Evolutionary conservation across 2,888 invertebrate genomes (phyloP).

Genomic region (Hydrotaea diabolus): DNA sequence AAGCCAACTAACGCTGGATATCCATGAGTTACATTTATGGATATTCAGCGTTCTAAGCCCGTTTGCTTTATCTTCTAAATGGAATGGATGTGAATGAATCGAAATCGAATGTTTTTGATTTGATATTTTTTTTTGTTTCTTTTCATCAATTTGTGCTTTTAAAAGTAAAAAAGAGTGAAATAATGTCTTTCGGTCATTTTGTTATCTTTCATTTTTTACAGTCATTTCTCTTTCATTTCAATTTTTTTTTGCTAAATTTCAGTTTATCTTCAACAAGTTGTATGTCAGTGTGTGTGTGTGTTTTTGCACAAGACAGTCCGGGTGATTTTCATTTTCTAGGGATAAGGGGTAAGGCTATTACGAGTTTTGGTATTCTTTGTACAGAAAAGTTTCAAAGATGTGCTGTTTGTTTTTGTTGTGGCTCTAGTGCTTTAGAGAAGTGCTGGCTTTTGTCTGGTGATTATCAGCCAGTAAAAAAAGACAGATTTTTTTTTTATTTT

Average conservation of each 20-base stretch:
- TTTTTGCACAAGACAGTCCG: constrained; percentile 3
- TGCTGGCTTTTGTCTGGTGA: neutral
- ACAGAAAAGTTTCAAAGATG: neutral
- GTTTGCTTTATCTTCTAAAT: neutral
- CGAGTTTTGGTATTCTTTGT: constrained; percentile 36
- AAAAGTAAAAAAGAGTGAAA: constrained; percentile 59
- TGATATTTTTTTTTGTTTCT: constrained; percentile 51
- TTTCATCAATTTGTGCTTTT: constrained; percentile 66
- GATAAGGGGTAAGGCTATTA: constrained; percentile 46
- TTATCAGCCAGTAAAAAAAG: neutral
- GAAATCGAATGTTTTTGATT: constrained; percentile 15
- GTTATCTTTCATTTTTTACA: no score
- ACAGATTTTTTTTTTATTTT: neutral
- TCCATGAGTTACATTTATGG: constrained; percentile 62
- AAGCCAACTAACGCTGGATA: constrained; percentile 51
- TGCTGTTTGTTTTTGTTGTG: constrained; percentile 3
- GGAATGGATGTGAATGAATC: constrained; percentile 32
- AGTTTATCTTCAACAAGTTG: constrained; percentile 66
- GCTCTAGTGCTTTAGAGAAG: constrained; percentile 8
- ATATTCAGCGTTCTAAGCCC: constrained; percentile 56
- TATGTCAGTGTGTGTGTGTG: no score
- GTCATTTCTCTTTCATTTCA: constrained; percentile 23
- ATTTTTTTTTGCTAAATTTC: constrained; percentile 32
- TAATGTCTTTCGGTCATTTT: no score
- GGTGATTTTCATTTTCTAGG: constrained; percentile 7